Evolutionary conservation across 2,113 vertebrate species (phyloP), one percentile per base, ranked within the genome.

Genomic region (Neomonachus schauinslandi): DNA sequence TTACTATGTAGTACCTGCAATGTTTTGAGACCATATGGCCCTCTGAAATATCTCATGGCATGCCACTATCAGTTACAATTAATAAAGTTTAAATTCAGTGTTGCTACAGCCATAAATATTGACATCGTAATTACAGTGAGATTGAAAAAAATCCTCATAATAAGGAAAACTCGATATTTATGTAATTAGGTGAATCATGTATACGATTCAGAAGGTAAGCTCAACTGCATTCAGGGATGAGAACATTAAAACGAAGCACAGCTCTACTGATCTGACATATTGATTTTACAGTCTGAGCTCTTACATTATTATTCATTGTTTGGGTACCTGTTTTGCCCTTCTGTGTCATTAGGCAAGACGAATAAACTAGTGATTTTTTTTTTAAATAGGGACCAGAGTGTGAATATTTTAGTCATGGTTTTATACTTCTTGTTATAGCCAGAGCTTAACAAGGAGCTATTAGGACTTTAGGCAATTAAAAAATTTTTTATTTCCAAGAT

Each of bases 81-180:
- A 99, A 98, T 96, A 98, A 76, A 98, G 95, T 97, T 97, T 90
- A 98, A 99, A 98, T 98, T 98, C 96, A 98, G 7, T 96, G 77
- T 98, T 99, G 98, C 96, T 98, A 95, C 72, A 98, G 91, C 94
- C 97, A 98, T 97, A 98, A 96, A 98, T 99, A 99, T 98, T 98
- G 99, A 98, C 98, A 98, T 98, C 92, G n/a, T 98, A 98, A 99
- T 99, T 99, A 99, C 57, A 95, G 67, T 2, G 82, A 98, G 96
- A 93, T 94, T 95, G 89, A 96, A 98, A 98, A 94, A 98, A 98
- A 83, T 39, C 93, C 98, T 98, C 85, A 98, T 97, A 97, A 97
- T 97, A 98, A 98, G 97, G 74, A 63, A 98, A 98, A 98, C 97
- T 98, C 99, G 98, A 99, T 99, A 99, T 98, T 99, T 99, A 99